phyloP scores from a whole-genome alignment of 2,113 vertebrate species.

The Sinocyclocheilus anophthalmus region DNA sequence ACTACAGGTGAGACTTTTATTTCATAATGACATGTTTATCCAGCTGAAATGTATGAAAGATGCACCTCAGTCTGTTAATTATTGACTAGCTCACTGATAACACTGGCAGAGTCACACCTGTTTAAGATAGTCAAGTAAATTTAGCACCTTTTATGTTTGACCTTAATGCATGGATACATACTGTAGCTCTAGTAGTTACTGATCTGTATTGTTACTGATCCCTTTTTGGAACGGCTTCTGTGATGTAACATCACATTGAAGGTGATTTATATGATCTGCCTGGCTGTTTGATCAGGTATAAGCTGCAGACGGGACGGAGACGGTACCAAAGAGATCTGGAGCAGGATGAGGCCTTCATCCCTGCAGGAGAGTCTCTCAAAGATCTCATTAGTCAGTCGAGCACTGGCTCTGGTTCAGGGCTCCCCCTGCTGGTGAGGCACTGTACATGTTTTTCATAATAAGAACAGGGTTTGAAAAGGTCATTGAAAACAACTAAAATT shows the following conservation, averaged over 20 bases:
- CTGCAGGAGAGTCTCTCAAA: conserved; percentile 89
- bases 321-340: conserved; percentile 90
- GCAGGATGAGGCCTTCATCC: conserved; percentile 93
- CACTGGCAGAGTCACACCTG: conserved; percentile 9
- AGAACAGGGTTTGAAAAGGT: neutral
- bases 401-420: conserved; percentile 94
- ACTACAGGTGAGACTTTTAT: conserved; percentile 83
- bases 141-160: neutral
- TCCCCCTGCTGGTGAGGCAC: conserved; percentile 88
- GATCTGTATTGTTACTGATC: neutral
- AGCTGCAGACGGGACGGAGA: conserved; percentile 83
- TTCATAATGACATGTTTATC: conserved; percentile 9
- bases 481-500: neutral
- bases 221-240: neutral
- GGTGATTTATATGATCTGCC: conserved; percentile 18
- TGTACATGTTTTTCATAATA: neutral
- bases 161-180: neutral
- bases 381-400: conserved; percentile 97
- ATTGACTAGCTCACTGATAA: neutral
- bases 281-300: conserved; percentile 69
- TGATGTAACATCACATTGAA: neutral
- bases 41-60: conserved; percentile 12
- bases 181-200: neutral
- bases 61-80: neutral
- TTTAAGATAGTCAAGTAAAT: conserved; percentile 3